These are phyloP conservation scores for Prunella himalayana DNA, from an alignment of 2,113 vertebrate genomes.

Conservation along the genomic window DNA sequence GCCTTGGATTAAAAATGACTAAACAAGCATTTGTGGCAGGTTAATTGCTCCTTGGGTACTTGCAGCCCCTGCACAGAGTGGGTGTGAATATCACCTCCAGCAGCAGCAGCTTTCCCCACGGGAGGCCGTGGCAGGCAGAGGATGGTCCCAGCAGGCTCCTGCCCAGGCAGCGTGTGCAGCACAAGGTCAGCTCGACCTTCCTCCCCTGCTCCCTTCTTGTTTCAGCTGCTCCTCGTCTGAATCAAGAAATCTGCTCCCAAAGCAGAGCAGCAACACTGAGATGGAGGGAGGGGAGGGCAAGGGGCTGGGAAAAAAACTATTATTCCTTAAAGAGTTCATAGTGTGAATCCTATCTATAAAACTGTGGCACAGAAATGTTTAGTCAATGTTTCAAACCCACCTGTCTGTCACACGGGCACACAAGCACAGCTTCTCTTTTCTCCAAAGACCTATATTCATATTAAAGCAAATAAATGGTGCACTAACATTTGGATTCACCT, in stretches of 20 bases:
- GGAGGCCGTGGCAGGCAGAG: not conserved
- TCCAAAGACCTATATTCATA: not conserved
- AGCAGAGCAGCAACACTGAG: not conserved
- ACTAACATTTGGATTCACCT: not conserved
- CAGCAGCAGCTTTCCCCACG: not conserved
- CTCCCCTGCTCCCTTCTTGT: not conserved
- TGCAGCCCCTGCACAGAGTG: not conserved
- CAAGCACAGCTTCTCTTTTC: not conserved
- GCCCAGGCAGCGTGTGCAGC: not conserved
- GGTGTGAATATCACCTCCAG: constrained; percentile 34
- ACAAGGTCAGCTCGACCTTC: constrained; percentile 67
- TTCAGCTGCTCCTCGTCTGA: not conserved
- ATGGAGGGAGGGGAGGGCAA: not conserved
- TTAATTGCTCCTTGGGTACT: constrained; percentile 37
- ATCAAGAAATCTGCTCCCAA: not conserved
- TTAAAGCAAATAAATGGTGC: not conserved
- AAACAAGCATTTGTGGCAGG: constrained; percentile 24
- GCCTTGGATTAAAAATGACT: constrained; percentile 29
- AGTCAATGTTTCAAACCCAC: not conserved
- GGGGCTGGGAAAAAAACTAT: not conserved
- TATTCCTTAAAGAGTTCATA: not conserved
- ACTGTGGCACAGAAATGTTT: not conserved
- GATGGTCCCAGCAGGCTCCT: not conserved
- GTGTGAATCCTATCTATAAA: not conserved
- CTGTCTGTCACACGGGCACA: not conserved